Base-by-base conservation (phyloP, 2,113 vertebrate species). In the Zosterops pallidus region DNA sequence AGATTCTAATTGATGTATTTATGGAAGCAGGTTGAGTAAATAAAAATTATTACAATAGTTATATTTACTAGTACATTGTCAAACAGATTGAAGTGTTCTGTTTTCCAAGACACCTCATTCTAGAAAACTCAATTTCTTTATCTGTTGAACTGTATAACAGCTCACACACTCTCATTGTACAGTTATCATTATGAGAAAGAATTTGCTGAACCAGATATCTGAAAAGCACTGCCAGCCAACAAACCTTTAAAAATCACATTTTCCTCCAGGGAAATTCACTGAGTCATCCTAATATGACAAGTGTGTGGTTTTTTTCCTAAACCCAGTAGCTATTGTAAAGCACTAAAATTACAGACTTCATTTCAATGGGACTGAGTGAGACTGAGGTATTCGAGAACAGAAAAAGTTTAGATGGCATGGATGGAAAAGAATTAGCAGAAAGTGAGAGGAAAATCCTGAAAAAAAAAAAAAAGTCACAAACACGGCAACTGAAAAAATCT, bases 261-360 rank as follows among this genome's bases (percentile, higher is more conserved):
- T 95, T 90, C 83, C 74, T 94, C 69, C 70, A 50, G 29, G 96
- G 70, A 92, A 95, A 97, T 94, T 87, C 55, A 83, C 33, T 83
- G 77, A 96, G 29, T 95, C n/a, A 25, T 90, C 64, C 83, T 81
- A 91, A 86, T 86, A 86, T 86, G 69, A 94, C 46, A 97, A 90
- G 18, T 80, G 3, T 46, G 15, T 82, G 24, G 89, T 94, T 95
- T 96, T 96, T 67, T 95, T 90, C 20, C 64, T 64, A 67, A 72
- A 91, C 11, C 9, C 20, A 65, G 6, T 13, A 89, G 7, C 29
- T 92, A 79, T 49, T 68, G 11, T 83, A 85, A 97, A 96, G 59
- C 33, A 94, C 9, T 85, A 67, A 95, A 96, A 92, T 82, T 90
- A 86, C 24, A 92, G 50, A 94, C 33, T 92, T 94, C 1, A 72